Percentiles rank a stretch among this genome's conserved stretches.
Evolutionary conservation across 2,888 invertebrate genomes (phyloP).

Genomic region (Germaria angustata): DNA sequence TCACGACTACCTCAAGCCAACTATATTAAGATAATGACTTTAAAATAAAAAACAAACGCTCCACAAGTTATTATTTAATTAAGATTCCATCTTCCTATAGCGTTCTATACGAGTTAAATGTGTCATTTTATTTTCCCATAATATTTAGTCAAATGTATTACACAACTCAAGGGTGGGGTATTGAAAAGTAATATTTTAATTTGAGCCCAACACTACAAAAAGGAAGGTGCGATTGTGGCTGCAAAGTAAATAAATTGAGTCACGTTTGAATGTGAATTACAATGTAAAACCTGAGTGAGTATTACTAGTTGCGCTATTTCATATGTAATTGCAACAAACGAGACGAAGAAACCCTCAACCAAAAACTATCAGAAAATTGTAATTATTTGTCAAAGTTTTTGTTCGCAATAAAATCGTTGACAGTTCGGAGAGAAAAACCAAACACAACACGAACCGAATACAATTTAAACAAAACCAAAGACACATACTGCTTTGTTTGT

Average conservation of each 20-base stretch:
- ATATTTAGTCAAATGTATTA: slow-evolving; percentile 9
- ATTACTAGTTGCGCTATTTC: background rate
- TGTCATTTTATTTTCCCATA: slow-evolving; percentile 18
- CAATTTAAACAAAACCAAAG: slow-evolving; percentile 20
- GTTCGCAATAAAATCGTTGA: slow-evolving; percentile 46
- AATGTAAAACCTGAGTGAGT: slow-evolving; percentile 11
- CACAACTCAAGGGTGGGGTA: slow-evolving; percentile 7
- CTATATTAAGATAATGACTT: too few relatives aligned
- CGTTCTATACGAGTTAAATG: background rate
- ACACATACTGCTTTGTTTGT: slow-evolving; percentile 17
- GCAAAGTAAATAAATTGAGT: slow-evolving; percentile 40
- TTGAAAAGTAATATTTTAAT: background rate
- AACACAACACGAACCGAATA: slow-evolving; percentile 21
- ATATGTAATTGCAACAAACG: background rate
- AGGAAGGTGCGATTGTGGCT: background rate
- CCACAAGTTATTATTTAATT: too few relatives aligned
- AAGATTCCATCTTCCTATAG: background rate
- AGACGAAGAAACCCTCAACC: background rate
- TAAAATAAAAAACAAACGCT: too few relatives aligned
- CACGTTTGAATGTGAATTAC: slow-evolving; percentile 47
- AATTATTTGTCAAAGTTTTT: slow-evolving; percentile 58
- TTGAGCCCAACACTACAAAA: background rate
- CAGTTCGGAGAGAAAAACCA: slow-evolving; percentile 29
- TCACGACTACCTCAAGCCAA: too few relatives aligned
- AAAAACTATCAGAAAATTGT: slow-evolving; percentile 36